Base-by-base conservation (phyloP, 1,140 invertebrate genomes). In the Tetramorium parvispinum region DNA sequence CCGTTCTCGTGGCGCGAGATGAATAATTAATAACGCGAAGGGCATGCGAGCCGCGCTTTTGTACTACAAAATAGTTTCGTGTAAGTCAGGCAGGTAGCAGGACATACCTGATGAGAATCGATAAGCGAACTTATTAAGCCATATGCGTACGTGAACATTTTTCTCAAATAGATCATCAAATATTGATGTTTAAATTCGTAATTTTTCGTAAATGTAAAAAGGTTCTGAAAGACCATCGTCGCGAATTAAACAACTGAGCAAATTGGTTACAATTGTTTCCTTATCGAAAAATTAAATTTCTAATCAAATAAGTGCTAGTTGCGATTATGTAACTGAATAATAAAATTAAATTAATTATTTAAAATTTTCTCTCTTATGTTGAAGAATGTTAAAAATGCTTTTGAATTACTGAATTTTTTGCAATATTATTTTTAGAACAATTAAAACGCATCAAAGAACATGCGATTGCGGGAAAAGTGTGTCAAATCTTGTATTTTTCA, bases 11-110 rank as follows among this genome's bases (percentile, higher is more conserved):
- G 66, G 49, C 16, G n/a, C 43, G 40, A 53, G 68, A 79, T 88
- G 71, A 88, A 87, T 85, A 75, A 87, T 51, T 87, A 88, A 87
- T 77, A 63, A 88, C 61, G 79, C 40, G 73, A 85, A 81, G 46
- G 65, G 40, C 86, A 37, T 57, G 40, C 43, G 77, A 66, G 40
- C 53, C 51, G 46, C 57, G 82, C 75, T 78, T 78, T 85, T 85
- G 75, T 78, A 78, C 57, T 77, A 85, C 73, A 85, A 85, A 85
- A 77, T 78, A 85, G 75, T 85, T 75, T 82, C 40, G 79, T 83
- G 68, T 59, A 83, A 75, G 79, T 83, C 79, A 83, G 79, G 53
- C 27, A 75, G 68, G 68, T 83, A 83, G 79, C 79, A 46, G 53
- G 68, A 83, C 79, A 59, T 27, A 55, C 53, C 79, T 83, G 79